phyloP scores from a whole-genome alignment of 1,140 invertebrate species.

The Tetramorium simillimum region DNA sequence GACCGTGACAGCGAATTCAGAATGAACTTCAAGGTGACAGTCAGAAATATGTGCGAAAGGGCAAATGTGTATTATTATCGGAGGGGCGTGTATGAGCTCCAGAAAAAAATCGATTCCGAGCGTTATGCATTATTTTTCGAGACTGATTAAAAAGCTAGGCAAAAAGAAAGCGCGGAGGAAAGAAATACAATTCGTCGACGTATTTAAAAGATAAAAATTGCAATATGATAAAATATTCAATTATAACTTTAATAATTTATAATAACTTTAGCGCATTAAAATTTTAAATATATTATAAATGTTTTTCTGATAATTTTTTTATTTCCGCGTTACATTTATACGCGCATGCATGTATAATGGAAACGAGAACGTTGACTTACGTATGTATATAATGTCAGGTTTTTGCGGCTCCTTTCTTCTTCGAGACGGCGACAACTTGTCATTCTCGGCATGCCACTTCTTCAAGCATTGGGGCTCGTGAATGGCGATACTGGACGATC shows the following conservation, averaged over 20 bases:
- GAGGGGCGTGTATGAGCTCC: not conserved
- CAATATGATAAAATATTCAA: not conserved
- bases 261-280: not conserved
- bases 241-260: not conserved
- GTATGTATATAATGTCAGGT: slow-evolving; percentile 87
- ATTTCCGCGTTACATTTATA: not conserved
- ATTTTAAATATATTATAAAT: not conserved
- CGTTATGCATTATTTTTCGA: not conserved
- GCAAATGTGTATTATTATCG: not conserved
- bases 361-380: slow-evolving; percentile 77
- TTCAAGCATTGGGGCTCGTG: slow-evolving; percentile 92
- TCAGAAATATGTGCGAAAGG: slow-evolving; percentile 23
- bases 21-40: slow-evolving; percentile 6
- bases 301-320: not conserved
- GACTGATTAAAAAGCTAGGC: not conserved
- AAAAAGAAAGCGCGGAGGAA: not conserved
- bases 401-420: slow-evolving; percentile 87
- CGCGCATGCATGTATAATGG: no score
- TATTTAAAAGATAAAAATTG: not conserved
- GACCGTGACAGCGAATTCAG: slow-evolving; percentile 15
- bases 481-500: slow-evolving; percentile 89
- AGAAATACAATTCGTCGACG: not conserved
- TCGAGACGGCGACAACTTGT: slow-evolving; percentile 87
- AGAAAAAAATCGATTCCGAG: slow-evolving; percentile 1
- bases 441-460: slow-evolving; percentile 91